phyloP scores from a whole-genome alignment of 2,797 vertebrate species.

The Paguma larvata region DNA sequence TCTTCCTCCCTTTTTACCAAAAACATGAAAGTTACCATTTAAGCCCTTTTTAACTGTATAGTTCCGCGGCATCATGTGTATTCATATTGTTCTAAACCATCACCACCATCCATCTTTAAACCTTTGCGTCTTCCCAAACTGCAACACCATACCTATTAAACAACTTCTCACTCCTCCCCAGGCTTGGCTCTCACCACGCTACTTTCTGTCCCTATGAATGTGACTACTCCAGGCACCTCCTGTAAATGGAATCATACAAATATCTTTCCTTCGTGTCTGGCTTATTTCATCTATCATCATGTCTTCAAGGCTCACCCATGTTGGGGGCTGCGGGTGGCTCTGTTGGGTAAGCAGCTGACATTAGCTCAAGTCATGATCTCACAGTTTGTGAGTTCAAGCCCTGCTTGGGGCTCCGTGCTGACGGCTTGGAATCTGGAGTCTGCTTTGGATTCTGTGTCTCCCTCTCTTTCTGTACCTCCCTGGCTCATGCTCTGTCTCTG shows the following conservation, averaged over 20 bases:
- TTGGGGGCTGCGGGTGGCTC: neutral
- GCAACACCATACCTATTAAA: neutral
- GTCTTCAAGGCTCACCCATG: neutral
- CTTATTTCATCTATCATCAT: neutral
- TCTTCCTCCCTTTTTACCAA: neutral
- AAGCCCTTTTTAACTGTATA: neutral
- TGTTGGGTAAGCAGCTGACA: no score
- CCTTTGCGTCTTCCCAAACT: neutral
- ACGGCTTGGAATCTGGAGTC: no score
- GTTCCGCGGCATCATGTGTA: neutral
- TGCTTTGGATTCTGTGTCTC: no score
- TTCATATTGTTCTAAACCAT: neutral
- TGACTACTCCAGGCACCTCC: neutral
- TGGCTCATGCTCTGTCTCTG: no score
- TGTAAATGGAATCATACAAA: neutral
- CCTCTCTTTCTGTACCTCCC: no score
- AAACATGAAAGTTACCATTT: neutral
- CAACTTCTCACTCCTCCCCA: neutral
- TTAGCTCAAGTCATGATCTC: no score
- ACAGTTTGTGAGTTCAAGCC: no score
- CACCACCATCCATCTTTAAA: neutral
- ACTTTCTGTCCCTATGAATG: neutral
- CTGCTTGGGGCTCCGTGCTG: no score
- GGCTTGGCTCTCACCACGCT: neutral
- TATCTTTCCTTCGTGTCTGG: neutral